Base-by-base conservation (phyloP, 2,888 invertebrate genomes). In the Chrysopilus asiliformis region DNA sequence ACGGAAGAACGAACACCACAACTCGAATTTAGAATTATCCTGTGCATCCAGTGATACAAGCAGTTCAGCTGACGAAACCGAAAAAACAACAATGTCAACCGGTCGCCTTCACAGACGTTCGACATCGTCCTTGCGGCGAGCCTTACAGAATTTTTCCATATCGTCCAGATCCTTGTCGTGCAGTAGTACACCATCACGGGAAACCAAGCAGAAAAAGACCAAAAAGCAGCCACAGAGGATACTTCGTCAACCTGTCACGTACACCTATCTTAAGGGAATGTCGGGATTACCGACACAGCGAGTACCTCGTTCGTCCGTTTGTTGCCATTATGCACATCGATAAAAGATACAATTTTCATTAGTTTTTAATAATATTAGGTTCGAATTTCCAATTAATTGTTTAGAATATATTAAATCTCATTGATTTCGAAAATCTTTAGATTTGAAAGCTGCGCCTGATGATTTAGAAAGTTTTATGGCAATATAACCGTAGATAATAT, bases 281-380 rank as follows among this genome's bases (percentile, higher is more conserved):
- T 84, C 84, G 7, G 85, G 85, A 8, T 63, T 85, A 36, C 84
- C 85, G 6, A 85, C 84, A 2, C 83, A 83, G 55, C 68, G 85
- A 52, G 77, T 85, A 15, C 83, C 85, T 1, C 70, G 76, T 43
- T 71, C 60, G 39, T 52, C 61, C 9, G 57, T 59, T 15, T 57
- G 60, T 40, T 58, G 62, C 19, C 56, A 57, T 29, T 56, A 60
- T 44, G 53, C 54, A 16, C 52, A 56, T 40, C 60, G 59, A 45
- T 61, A 54, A 49, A 38, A 8, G 12, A 9, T 2, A 26, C 12
- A 26, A 26, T 26, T 29, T 14, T 12, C 8, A 13, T 28, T 3
- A 28, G 8, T 8, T 2, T 28, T 28, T 28, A 3, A 12, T 28
- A 10, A 13, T 15, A 29, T 15, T 7, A 29, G 16, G 15, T 14